A percentile compares a stretch with the other conserved stretches of the same genome.
phyloP scores from a whole-genome alignment of 2,797 vertebrate genomes.

The Steatocranus sp. region DNA sequence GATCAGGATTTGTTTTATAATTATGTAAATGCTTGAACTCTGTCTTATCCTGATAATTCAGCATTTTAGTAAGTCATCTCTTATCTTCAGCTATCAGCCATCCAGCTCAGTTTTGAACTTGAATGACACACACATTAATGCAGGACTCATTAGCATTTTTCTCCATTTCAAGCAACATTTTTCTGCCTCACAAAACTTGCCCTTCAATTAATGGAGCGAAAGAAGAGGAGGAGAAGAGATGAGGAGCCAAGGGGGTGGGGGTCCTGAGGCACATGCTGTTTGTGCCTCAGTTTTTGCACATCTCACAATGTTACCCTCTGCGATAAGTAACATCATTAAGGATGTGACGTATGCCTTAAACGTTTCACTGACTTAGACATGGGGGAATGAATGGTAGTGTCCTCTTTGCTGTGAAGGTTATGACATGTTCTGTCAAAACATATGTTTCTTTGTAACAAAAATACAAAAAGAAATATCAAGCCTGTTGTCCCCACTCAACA shows the following conservation, averaged over 20 bases:
- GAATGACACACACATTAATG: slow-evolving; percentile 33
- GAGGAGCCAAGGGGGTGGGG: neutral
- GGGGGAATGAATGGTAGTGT: neutral
- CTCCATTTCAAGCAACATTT: slow-evolving; percentile 51
- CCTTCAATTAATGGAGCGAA: slow-evolving; percentile 52
- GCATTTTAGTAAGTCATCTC: neutral
- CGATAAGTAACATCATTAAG: neutral
- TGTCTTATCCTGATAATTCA: too few species aligned
- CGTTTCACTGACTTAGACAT: neutral
- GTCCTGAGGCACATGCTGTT: neutral
- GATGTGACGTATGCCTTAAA: neutral
- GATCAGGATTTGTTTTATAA: neutral
- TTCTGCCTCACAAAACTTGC: slow-evolving; percentile 52
- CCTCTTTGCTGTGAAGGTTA: neutral
- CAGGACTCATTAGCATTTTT: slow-evolving; percentile 50
- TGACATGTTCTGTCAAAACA: neutral
- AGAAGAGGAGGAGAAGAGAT: slow-evolving; percentile 14
- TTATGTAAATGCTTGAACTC: neutral
- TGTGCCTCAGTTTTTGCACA: slow-evolving; percentile 22
- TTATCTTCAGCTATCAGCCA: neutral
- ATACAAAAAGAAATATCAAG: neutral
- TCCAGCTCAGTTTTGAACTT: slow-evolving; percentile 27
- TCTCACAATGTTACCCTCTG: slow-evolving; percentile 13
- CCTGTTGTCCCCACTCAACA: neutral
- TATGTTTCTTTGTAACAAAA: neutral